These are phyloP conservation scores for Drosophila putrida DNA, from an alignment of 2,888 invertebrate species.

Conservation along the genomic window DNA sequence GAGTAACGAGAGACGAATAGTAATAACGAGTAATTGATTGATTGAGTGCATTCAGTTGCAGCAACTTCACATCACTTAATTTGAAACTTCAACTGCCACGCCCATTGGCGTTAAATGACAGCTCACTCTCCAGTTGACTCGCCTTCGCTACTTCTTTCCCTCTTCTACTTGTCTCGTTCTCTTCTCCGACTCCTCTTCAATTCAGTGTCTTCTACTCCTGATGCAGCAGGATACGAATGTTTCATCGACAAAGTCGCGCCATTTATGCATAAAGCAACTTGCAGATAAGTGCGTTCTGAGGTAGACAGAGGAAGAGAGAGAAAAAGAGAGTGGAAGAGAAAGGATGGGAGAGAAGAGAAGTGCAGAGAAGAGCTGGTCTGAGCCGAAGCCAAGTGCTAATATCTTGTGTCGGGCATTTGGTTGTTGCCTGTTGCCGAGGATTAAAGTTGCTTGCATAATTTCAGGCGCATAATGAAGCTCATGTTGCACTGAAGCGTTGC, in stretches of 20 bases:
- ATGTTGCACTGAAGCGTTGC: conserved; percentile 32
- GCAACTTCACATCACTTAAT: conserved; percentile 26
- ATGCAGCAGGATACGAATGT: conserved; percentile 6
- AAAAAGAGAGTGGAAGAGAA: background rate
- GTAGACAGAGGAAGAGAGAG: background rate
- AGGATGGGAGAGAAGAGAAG: background rate
- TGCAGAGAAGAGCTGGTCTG: background rate
- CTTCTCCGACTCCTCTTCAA: background rate
- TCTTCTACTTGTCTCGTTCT: background rate
- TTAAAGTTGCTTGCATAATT: conserved; percentile 78
- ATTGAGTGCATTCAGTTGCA: conserved; percentile 50
- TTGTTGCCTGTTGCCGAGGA: conserved; percentile 55
- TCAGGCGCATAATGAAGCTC: conserved; percentile 69
- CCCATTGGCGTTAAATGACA: conserved; percentile 36
- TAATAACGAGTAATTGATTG: conserved; percentile 43
- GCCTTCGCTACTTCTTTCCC: background rate
- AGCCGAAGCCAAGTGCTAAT: conserved; percentile 50
- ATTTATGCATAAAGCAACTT: conserved; percentile 72
- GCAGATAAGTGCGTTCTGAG: conserved; percentile 53
- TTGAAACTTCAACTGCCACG: conserved; percentile 38
- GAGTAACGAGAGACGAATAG: conserved; percentile 7
- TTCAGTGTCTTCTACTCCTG: background rate
- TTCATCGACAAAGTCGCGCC: conserved; percentile 55
- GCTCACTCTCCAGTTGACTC: background rate
- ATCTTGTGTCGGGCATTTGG: conserved; percentile 44